A percentile compares a stretch with the other conserved stretches of the same genome.
These are phyloP conservation scores for Linepithema humile DNA, from an alignment of 1,140 invertebrate species.

Conservation along the genomic window DNA sequence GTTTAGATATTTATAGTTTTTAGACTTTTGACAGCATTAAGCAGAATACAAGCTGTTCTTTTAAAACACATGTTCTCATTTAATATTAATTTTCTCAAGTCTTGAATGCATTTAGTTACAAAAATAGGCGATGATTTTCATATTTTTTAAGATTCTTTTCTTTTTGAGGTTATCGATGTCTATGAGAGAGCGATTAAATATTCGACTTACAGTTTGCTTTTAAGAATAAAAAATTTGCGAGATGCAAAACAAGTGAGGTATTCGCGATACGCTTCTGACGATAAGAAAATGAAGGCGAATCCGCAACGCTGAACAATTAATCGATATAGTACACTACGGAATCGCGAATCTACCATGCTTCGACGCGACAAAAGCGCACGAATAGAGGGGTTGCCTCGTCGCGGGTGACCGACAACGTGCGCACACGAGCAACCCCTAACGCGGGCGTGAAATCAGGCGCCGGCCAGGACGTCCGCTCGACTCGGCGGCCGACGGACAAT, in stretches of 20 bases:
- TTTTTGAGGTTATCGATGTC: too few species aligned
- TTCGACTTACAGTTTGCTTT: neutral
- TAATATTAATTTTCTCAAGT: too few species aligned
- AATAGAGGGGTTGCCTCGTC: slow-evolving; percentile 61
- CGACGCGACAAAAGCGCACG: neutral
- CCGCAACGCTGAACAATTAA: slow-evolving; percentile 29
- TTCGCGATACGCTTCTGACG: neutral
- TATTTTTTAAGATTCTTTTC: too few species aligned
- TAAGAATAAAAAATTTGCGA: neutral
- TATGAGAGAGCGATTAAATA: too few species aligned
- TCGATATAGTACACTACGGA: slow-evolving; percentile 40
- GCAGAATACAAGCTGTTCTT: too few species aligned
- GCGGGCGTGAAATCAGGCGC: slow-evolving; percentile 73
- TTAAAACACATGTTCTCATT: too few species aligned
- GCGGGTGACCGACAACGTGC: slow-evolving; percentile 69
- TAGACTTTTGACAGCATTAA: too few species aligned
- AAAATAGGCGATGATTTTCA: too few species aligned
- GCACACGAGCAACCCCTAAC: slow-evolving; percentile 45
- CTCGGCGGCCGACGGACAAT: slow-evolving; percentile 77
- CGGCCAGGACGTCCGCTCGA: slow-evolving; percentile 75
- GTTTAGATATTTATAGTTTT: too few species aligned
- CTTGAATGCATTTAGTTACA: too few species aligned
- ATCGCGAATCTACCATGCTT: slow-evolving; percentile 44
- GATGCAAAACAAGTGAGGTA: neutral
- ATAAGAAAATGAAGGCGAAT: slow-evolving; percentile 24